phyloP scores from a whole-genome alignment of 2,797 vertebrate genomes.

The Peromyscus eremicus region DNA sequence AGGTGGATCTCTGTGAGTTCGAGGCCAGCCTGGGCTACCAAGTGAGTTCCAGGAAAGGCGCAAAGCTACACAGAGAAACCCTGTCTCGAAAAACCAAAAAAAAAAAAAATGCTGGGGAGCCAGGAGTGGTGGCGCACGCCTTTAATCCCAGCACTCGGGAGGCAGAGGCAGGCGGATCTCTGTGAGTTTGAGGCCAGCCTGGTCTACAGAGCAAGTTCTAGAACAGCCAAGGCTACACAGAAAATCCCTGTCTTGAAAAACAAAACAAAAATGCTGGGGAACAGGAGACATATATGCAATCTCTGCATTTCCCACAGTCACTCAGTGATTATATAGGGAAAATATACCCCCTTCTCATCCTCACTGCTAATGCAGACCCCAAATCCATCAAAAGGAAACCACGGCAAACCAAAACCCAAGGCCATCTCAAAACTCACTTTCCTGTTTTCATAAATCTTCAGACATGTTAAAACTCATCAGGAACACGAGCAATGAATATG shows the following conservation, averaged over 20 bases:
- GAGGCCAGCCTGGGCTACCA: not conserved
- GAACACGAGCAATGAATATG: not conserved
- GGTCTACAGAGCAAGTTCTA: not conserved
- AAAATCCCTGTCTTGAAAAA: not conserved
- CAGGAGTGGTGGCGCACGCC: no score
- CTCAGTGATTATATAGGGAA: constrained; percentile 2
- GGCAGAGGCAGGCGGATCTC: no score
- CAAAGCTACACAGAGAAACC: no score
- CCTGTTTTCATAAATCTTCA: constrained; percentile 1
- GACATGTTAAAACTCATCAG: not conserved
- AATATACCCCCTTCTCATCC: not conserved
- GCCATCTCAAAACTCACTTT: not conserved
- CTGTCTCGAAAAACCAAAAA: no score
- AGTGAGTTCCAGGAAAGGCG: no score
- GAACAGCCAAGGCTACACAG: not conserved
- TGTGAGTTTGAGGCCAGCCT: not conserved
- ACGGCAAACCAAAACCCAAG: not conserved
- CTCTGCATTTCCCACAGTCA: not conserved
- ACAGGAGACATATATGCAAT: not conserved
- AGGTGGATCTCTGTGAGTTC: not conserved
- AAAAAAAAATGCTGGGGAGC: no score
- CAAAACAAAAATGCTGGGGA: not conserved
- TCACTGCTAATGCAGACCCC: not conserved
- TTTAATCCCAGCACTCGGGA: no score
- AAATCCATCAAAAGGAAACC: not conserved